Evolutionary conservation across 2,113 vertebrate genomes (phyloP), one percentile per base, ranked within the genome.

Genomic region (Strix aluco): DNA sequence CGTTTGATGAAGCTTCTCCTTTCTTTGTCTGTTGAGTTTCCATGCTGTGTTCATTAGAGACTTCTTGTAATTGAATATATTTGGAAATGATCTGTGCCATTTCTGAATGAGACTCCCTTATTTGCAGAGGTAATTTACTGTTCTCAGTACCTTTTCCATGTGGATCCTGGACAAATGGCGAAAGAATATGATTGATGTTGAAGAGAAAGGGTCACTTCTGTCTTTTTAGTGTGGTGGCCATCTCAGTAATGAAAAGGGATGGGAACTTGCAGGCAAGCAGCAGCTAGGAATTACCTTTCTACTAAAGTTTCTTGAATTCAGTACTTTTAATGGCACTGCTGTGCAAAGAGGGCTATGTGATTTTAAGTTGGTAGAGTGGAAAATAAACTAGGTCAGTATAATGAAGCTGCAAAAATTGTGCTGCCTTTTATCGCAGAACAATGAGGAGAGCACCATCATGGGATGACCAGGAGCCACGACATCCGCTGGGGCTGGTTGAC

Each of bases 361-460:
- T 92, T 89, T 89, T 86, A 69, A 63, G 49, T 57, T 95, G 70
- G 34, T 52, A 86, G 63, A 94, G 79, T 88, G 75, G 67, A 95
- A 94, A 92, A 93, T 93, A 96, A 97, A 96, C 90, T 96, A 92
- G 96, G 92, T 97, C 92, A 95, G 86, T 84, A 57, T 95, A 96
- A 94, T 73, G 91, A 94, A 89, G 81, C 89, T 88, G 74, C 63
- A 92, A 96, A 95, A 96, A 89, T 80, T 55, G 70, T 9, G 1
- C 83, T 90, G 66, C 40, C 58, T 91, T 49, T 61, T 80, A 80
- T 91, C 58, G 12, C 87, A 59, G 58, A 77, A 87, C 58, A 94
- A 82, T 38, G 62, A 88, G 62, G 49, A 82, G 62, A 83, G 67
- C 78, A 55, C 55, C 40, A 5, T 85, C 38, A 1, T 1, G 1